Percentiles rank a stretch among this genome's conserved stretches.
phyloP scores from a whole-genome alignment of 2,888 invertebrate species.

The Drosophila peninsularis region DNA sequence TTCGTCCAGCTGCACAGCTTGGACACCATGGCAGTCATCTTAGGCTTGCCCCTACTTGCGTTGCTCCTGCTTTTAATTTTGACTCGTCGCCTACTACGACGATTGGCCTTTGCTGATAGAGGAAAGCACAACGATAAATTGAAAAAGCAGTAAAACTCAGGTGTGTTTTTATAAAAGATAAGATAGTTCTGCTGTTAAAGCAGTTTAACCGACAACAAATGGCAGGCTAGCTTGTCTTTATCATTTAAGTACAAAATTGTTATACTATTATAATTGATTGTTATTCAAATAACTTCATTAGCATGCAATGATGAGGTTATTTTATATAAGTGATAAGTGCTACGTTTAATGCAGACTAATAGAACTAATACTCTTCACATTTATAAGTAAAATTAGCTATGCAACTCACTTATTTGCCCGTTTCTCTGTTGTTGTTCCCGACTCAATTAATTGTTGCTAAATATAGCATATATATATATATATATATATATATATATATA shows the following conservation, averaged over 20 bases:
- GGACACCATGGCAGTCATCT: conserved; percentile 69
- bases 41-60: conserved; percentile 39
- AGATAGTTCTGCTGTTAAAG: neutral
- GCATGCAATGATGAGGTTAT: neutral
- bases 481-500: no score
- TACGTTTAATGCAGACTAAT: no score
- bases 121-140: conserved; percentile 31
- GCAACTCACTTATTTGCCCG: no score
- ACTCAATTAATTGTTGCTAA: no score
- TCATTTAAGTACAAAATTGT: neutral
- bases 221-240: no score
- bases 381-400: no score
- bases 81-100: conserved; percentile 9
- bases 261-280: neutral
- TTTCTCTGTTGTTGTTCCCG: no score
- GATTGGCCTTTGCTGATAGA: conserved; percentile 11
- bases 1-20: conserved; percentile 71
- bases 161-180: neutral
- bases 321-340: neutral
- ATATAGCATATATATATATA: no score
- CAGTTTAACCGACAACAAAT: no score
- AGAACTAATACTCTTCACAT: no score
- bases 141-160: conserved; percentile 27
- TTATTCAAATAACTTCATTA: no score
- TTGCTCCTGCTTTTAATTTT: conserved; percentile 8